A percentile compares a stretch with the other conserved stretches of the same genome.
Conservation (phyloP, 2,888 invertebrate genomes). For the Diaphora mendica region DNA sequence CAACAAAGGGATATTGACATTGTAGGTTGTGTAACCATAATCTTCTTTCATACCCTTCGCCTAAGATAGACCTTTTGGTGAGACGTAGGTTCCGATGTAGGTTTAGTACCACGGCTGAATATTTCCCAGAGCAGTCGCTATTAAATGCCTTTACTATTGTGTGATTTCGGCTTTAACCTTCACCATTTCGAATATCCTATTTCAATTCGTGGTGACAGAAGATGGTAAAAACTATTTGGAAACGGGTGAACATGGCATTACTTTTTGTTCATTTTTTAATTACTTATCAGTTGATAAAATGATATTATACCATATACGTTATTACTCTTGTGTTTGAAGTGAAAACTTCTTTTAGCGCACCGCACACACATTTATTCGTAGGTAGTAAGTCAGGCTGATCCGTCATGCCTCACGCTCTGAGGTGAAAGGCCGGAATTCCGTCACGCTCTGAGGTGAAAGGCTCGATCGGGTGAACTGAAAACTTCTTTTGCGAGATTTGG, state of each 20-base stretch:
- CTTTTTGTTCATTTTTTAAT: too few relatives aligned
- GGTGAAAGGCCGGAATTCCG: too few relatives aligned
- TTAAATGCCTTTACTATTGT: not conserved
- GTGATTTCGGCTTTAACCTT: not conserved
- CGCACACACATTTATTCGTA: too few relatives aligned
- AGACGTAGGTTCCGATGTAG: not conserved
- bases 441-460: too few relatives aligned
- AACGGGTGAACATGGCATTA: not conserved
- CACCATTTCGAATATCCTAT: not conserved
- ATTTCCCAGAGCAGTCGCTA: not conserved
- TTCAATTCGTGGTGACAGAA: not conserved
- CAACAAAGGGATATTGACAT: not conserved
- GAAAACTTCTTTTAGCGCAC: too few relatives aligned
- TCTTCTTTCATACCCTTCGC: not conserved
- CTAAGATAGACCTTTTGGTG: not conserved
- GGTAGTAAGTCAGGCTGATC: too few relatives aligned
- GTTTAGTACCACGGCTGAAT: not conserved
- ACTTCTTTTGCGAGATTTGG: too few relatives aligned
- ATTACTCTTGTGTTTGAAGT: too few relatives aligned
- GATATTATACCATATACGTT: too few relatives aligned
- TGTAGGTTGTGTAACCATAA: not conserved
- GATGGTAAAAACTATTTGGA: not conserved
- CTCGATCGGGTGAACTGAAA: too few relatives aligned
- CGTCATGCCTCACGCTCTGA: too few relatives aligned
- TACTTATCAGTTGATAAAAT: too few relatives aligned